Conservation (phyloP, 1,140 invertebrate genomes). For the Asobara japonica region DNA sequence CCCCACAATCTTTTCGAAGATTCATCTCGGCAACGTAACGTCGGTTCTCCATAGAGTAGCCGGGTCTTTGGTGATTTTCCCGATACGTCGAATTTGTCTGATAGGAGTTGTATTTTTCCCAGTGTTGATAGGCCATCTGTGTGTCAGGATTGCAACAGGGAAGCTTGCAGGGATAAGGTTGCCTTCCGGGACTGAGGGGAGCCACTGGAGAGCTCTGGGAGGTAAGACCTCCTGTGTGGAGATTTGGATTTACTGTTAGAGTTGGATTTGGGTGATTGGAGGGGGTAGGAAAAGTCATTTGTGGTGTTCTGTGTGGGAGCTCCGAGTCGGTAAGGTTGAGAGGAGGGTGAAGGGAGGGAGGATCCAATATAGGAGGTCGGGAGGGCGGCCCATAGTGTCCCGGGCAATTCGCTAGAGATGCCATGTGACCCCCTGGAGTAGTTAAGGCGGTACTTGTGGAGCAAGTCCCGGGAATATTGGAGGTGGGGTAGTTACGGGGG, state of each 20-base stretch:
- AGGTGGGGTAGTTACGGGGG: conserved; percentile 40
- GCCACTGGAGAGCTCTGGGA: conserved; percentile 39
- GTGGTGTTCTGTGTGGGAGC: conserved; percentile 46
- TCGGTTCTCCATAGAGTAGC: conserved; percentile 46
- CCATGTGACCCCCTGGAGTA: conserved; percentile 42
- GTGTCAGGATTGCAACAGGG: conserved; percentile 56
- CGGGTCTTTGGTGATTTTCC: conserved; percentile 50
- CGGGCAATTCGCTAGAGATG: conserved; percentile 40
- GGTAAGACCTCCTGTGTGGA: conserved; percentile 32
- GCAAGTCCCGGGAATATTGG: conserved; percentile 26
- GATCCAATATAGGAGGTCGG: conserved; percentile 46
- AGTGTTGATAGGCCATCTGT: conserved; percentile 52
- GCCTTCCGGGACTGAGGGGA: conserved; percentile 43
- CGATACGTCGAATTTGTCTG: conserved; percentile 50
- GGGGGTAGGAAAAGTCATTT: conserved; percentile 46
- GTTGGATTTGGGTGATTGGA: conserved; percentile 39
- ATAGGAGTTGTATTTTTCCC: conserved; percentile 58
- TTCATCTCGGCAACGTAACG: conserved; percentile 48
- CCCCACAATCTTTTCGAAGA: conserved; percentile 52
- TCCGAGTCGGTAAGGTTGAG: conserved; percentile 45
- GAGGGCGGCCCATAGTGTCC: conserved; percentile 40
- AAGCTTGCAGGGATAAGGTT: conserved; percentile 56
- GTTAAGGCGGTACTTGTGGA: conserved; percentile 35
- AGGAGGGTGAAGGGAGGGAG: conserved; percentile 42
- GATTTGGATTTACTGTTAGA: conserved; percentile 35